phyloP scores from a whole-genome alignment of 2,797 vertebrate species.

The Syngnathus acus region DNA sequence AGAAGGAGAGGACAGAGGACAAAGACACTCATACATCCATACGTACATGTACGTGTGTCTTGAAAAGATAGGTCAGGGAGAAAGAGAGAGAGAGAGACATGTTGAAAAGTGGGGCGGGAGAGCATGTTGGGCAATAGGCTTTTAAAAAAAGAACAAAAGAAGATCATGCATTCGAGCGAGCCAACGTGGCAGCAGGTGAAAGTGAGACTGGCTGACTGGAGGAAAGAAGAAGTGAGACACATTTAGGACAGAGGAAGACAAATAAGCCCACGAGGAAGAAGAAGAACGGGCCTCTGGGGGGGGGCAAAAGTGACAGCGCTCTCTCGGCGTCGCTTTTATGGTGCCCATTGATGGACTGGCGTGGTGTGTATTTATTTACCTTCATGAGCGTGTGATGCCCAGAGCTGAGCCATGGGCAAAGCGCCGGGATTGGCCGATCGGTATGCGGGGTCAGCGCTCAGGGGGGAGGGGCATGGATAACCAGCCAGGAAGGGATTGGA shows the following conservation, averaged over 20 bases:
- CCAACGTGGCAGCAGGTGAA: slow-evolving; percentile 26
- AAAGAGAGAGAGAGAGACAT: slow-evolving; percentile 11
- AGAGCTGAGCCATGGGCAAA: slow-evolving; percentile 81
- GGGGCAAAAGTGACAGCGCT: slow-evolving; percentile 20
- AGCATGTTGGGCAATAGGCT: slow-evolving; percentile 22
- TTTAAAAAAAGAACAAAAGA: slow-evolving; percentile 23
- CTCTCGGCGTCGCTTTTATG: slow-evolving; percentile 17
- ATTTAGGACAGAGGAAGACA: slow-evolving; percentile 47
- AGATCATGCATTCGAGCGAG: slow-evolving; percentile 46
- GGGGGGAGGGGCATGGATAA: slow-evolving; percentile 64
- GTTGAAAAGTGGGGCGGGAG: slow-evolving; percentile 36
- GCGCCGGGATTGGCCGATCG: slow-evolving; percentile 73
- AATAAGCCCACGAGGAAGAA: slow-evolving; percentile 17
- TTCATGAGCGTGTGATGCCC: slow-evolving; percentile 70
- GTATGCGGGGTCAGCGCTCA: slow-evolving; percentile 78
- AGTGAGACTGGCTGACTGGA: slow-evolving; percentile 21
- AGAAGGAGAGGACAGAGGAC: slow-evolving; percentile 17
- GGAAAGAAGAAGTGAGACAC: slow-evolving; percentile 31
- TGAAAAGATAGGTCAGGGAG: slow-evolving; percentile 14
- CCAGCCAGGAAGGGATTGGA: slow-evolving; percentile 74
- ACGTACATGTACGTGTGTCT: slow-evolving; percentile 2
- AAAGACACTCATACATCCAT: neutral
- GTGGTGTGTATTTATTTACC: slow-evolving; percentile 44
- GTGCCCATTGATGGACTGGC: slow-evolving; percentile 15
- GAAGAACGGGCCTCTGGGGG: slow-evolving; percentile 41